These are phyloP conservation scores for Stramonita haemastoma DNA, from an alignment of 2,888 invertebrate species.

Conservation along the genomic window DNA sequence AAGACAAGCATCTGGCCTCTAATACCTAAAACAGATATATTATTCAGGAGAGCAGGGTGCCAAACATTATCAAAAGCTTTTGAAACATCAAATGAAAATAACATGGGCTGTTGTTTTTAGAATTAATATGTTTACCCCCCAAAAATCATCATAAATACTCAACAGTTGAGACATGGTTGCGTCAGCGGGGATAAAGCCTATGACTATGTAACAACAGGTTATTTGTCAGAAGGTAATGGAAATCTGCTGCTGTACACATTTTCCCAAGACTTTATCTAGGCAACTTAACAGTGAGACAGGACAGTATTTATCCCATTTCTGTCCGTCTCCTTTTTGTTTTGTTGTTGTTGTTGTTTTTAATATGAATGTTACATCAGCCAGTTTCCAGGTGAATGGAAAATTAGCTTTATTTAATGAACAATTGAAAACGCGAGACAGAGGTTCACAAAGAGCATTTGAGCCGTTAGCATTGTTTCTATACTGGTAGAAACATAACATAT, in stretches of 20 bases:
- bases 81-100: not conserved
- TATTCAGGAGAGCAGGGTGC: not conserved
- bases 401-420: not conserved
- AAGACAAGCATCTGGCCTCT: not conserved
- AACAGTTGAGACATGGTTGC: not conserved
- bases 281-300: not conserved
- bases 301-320: not conserved
- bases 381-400: not conserved
- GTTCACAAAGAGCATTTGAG: too few relatives aligned
- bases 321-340: not conserved
- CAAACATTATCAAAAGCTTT: conserved; percentile 17
- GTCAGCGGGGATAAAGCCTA: not conserved
- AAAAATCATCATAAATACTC: conserved; percentile 1
- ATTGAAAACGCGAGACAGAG: not conserved
- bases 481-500: too few relatives aligned
- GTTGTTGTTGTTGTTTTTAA: too few relatives aligned
- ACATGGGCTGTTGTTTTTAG: not conserved
- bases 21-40: not conserved
- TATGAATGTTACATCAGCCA: not conserved
- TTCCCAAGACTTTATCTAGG: not conserved
- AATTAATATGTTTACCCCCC: not conserved
- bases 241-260: not conserved
- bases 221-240: not conserved
- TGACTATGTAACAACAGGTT: not conserved
- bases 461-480: too few relatives aligned